A percentile compares a stretch with the other conserved stretches of the same genome.
phyloP scores from a whole-genome alignment of 2,888 invertebrate species.

The Lathronympha strigana region DNA sequence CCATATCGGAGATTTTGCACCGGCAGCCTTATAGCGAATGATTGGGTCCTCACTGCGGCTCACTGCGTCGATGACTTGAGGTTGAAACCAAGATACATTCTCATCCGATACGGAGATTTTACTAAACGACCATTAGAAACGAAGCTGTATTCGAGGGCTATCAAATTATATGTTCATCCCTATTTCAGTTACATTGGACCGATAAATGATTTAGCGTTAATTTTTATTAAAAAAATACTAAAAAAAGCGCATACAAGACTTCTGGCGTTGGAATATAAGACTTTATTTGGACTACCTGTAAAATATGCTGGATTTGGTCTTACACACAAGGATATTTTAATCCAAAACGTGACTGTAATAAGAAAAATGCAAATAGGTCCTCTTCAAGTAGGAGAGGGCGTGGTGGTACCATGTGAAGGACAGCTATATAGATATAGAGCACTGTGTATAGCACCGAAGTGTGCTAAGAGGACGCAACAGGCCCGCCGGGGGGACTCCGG shows the following conservation, averaged over 20 bases:
- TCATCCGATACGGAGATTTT: not conserved
- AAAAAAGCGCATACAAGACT: not conserved
- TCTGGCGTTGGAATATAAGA: too few species aligned
- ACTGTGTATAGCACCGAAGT: conserved; percentile 2
- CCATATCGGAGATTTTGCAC: conserved; percentile 5
- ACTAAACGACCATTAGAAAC: not conserved
- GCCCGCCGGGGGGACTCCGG: conserved; percentile 6
- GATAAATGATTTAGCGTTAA: not conserved
- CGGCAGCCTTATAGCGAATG: not conserved
- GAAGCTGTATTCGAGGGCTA: not conserved
- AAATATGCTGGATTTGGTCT: conserved; percentile 20
- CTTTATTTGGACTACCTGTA: not conserved
- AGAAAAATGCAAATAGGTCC: not conserved
- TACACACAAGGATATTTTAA: too few species aligned
- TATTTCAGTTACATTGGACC: not conserved
- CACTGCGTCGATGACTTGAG: not conserved
- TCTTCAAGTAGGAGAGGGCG: not conserved
- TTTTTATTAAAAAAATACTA: not conserved
- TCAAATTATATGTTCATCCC: not conserved
- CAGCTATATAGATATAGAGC: not conserved
- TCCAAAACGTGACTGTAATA: too few species aligned
- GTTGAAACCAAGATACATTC: not conserved
- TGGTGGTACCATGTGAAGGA: not conserved
- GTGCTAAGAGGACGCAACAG: not conserved
- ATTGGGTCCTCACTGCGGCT: not conserved